These are phyloP conservation scores for Thelaira solivaga DNA, from an alignment of 2,888 invertebrate genomes.

Conservation along the genomic window DNA sequence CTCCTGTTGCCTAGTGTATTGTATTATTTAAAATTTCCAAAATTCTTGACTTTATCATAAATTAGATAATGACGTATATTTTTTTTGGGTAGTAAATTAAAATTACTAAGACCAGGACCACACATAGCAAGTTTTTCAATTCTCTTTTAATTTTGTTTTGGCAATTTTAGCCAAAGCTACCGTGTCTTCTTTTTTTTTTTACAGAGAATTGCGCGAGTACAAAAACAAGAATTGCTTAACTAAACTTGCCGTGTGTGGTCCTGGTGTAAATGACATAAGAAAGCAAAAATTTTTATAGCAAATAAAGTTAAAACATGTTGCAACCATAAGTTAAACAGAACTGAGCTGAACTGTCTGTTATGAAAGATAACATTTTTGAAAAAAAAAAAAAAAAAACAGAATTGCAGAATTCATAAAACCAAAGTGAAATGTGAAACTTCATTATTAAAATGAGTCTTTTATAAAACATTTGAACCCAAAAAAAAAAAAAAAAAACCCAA, in stretches of 20 bases:
- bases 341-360: conserved; percentile 43
- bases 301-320: conserved; percentile 40
- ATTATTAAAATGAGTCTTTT: conserved; percentile 17
- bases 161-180: too few species aligned
- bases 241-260: too few species aligned
- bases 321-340: too few species aligned
- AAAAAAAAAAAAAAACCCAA: conserved; percentile 35
- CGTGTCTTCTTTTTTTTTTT: too few species aligned
- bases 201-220: too few species aligned
- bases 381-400: neutral
- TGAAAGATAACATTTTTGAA: conserved; percentile 23
- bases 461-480: conserved; percentile 34
- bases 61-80: conserved; percentile 52
- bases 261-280: conserved; percentile 19
- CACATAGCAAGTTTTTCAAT: too few species aligned
- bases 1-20: too few species aligned
- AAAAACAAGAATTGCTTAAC: too few species aligned
- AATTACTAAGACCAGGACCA: too few species aligned
- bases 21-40: conserved; percentile 33
- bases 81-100: conserved; percentile 45
- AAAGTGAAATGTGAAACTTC: neutral
- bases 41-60: conserved; percentile 38
- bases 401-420: conserved; percentile 1
- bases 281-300: conserved; percentile 17
- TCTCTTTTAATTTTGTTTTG: too few species aligned